A percentile compares a stretch with the other conserved stretches of the same genome.
Conservation (phyloP, 2,888 invertebrate species). For the Acanthoscelides obtectus region DNA sequence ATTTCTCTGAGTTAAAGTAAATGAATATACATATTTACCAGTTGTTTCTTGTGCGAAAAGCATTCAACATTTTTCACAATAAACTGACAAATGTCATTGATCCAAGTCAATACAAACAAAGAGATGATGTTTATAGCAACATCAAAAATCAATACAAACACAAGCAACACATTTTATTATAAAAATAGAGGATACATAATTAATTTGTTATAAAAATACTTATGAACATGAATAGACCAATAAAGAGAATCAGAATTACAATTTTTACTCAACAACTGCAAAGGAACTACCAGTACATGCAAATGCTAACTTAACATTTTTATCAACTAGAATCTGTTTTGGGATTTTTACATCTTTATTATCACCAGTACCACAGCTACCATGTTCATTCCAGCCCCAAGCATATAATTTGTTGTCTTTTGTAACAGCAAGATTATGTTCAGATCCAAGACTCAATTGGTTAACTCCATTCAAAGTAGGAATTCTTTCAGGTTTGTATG, state of each 20-base stretch:
- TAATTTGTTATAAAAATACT: slow-evolving; percentile 44
- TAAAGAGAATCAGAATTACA: slow-evolving; percentile 29
- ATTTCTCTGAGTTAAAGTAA: not conserved
- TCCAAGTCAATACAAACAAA: slow-evolving; percentile 29
- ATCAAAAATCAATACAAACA: slow-evolving; percentile 27
- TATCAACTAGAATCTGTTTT: slow-evolving; percentile 41
- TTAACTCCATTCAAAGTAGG: slow-evolving; percentile 51
- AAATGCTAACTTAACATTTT: slow-evolving; percentile 43
- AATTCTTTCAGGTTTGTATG: slow-evolving; percentile 49
- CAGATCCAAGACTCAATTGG: slow-evolving; percentile 68
- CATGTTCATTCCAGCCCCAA: slow-evolving; percentile 92
- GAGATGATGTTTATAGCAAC: slow-evolving; percentile 16
- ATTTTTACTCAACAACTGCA: slow-evolving; percentile 46
- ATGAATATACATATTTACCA: slow-evolving; percentile 34
- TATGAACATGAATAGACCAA: slow-evolving; percentile 35
- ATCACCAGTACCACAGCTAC: slow-evolving; percentile 70
- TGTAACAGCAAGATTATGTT: slow-evolving; percentile 70
- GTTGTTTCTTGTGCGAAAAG: slow-evolving; percentile 35
- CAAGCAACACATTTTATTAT: slow-evolving; percentile 37
- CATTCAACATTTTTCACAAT: slow-evolving; percentile 35
- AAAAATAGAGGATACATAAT: slow-evolving; percentile 32
- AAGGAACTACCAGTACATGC: slow-evolving; percentile 53
- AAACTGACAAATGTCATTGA: slow-evolving; percentile 10
- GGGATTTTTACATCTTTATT: slow-evolving; percentile 48
- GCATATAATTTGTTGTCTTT: slow-evolving; percentile 62